Conservation (phyloP, 2,888 invertebrate genomes). For the Hypomecis punctinalis region DNA sequence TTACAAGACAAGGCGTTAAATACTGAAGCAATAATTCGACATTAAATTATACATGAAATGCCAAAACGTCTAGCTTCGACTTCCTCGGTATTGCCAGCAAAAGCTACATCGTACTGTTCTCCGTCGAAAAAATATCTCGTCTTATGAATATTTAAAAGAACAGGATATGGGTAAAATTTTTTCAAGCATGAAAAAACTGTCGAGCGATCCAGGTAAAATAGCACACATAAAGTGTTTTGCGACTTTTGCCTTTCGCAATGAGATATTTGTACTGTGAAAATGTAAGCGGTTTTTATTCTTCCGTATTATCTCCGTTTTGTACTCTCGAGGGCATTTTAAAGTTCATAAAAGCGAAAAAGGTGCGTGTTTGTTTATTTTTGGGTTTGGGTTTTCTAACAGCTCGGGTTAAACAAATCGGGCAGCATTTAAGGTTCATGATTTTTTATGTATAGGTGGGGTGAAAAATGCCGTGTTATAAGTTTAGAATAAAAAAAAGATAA, state of each 20-base stretch:
- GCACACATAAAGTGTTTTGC: conserved; percentile 35
- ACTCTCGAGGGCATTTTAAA: conserved; percentile 25
- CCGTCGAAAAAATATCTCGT: conserved; percentile 34
- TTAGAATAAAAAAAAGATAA: too few species aligned
- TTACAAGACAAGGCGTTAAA: conserved; percentile 16
- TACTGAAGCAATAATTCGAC: conserved; percentile 14
- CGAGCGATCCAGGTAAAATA: conserved; percentile 33
- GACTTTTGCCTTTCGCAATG: conserved; percentile 31
- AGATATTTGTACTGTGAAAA: conserved; percentile 28
- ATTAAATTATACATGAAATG: conserved; percentile 16
- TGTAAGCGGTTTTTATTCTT: conserved; percentile 24
- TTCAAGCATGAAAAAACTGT: conserved; percentile 31
- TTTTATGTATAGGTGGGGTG: too few species aligned
- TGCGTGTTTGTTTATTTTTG: conserved; percentile 11
- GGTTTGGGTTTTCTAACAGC: neutral
- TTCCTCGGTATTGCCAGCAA: conserved; percentile 20
- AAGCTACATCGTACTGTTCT: conserved; percentile 25
- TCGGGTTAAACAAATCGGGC: neutral
- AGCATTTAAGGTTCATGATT: neutral
- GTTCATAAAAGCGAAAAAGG: conserved; percentile 21
- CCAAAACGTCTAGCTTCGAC: conserved; percentile 26
- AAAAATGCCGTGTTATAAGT: too few species aligned
- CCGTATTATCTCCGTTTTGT: conserved; percentile 20
- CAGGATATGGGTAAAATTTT: conserved; percentile 38
- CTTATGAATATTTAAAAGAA: conserved; percentile 40